Evolutionary conservation across 2,888 invertebrate genomes (phyloP).

Genomic region (Blera fallax): DNA sequence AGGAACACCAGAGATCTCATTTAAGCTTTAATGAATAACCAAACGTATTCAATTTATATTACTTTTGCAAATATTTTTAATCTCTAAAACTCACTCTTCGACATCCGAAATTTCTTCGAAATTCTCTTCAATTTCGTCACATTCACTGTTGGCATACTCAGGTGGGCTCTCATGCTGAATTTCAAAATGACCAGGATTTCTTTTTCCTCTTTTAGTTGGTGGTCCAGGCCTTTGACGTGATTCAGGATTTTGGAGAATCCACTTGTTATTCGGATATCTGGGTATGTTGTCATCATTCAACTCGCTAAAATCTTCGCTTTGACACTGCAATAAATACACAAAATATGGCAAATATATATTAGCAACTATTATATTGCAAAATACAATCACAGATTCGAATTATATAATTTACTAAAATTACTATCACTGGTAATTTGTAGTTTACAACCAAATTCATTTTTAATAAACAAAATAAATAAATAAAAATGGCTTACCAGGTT

Average conservation of each 20-base stretch:
- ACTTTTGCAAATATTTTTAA: background rate
- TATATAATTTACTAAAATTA: background rate
- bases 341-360: background rate
- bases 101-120: slow-evolving; percentile 79
- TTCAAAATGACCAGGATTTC: background rate
- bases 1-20: background rate
- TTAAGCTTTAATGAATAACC: slow-evolving; percentile 5
- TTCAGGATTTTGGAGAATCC: slow-evolving; percentile 59
- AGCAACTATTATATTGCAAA: background rate
- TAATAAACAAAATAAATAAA: background rate
- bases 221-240: slow-evolving; percentile 47
- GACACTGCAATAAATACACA: background rate
- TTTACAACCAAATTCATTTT: background rate
- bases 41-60: background rate
- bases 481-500: slow-evolving; percentile 15
- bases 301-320: background rate
- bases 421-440: background rate
- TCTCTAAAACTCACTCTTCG: slow-evolving; percentile 78
- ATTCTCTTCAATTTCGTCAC: slow-evolving; percentile 73
- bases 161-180: background rate
- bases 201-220: slow-evolving; percentile 65
- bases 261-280: slow-evolving; percentile 49
- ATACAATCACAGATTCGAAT: background rate
- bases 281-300: background rate
- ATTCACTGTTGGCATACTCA: background rate